Conservation (phyloP, 2,888 invertebrate species). For the Athrips mouffetella region DNA sequence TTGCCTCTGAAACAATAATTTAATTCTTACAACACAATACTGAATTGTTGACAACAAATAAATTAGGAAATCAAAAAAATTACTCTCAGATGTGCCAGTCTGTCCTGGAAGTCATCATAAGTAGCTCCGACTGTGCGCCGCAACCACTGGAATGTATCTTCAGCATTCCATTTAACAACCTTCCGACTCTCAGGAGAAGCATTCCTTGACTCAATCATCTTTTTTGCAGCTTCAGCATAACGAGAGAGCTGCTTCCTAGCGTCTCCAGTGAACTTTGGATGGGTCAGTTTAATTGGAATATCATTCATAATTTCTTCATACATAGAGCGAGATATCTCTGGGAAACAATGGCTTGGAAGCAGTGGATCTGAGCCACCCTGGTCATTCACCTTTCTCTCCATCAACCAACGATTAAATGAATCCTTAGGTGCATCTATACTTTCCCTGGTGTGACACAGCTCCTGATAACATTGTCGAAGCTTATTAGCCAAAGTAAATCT, state of each 20-base stretch:
- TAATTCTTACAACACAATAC: background rate
- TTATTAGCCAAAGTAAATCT: conserved; percentile 90
- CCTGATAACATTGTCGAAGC: conserved; percentile 93
- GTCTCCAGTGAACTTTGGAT: conserved; percentile 97
- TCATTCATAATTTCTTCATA: conserved; percentile 99
- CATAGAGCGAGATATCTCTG: conserved; percentile 96
- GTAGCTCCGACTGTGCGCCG: conserved; percentile 95
- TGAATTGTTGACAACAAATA: background rate
- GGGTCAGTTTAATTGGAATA: conserved; percentile 96
- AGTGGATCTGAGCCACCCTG: conserved; percentile 92
- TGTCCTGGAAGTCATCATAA: conserved; percentile 94
- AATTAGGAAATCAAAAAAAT: conserved; percentile 16
- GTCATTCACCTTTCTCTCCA: conserved; percentile 96
- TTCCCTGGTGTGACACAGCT: conserved; percentile 94
- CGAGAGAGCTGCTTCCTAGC: conserved; percentile 95
- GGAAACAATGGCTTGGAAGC: conserved; percentile 93
- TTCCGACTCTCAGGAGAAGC: conserved; percentile 96
- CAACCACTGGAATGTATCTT: conserved; percentile 97
- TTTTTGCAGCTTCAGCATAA: conserved; percentile 98
- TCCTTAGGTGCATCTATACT: conserved; percentile 97
- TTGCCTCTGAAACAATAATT: conserved; percentile 80
- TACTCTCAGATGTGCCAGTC: conserved; percentile 91
- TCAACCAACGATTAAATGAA: conserved; percentile 97
- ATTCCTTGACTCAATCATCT: conserved; percentile 96
- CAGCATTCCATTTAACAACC: conserved; percentile 99